A percentile compares a stretch with the other conserved stretches of the same genome.
These are phyloP conservation scores for Smutsia temminckii DNA, from an alignment of 2,797 vertebrate genomes.

Conservation along the genomic window DNA sequence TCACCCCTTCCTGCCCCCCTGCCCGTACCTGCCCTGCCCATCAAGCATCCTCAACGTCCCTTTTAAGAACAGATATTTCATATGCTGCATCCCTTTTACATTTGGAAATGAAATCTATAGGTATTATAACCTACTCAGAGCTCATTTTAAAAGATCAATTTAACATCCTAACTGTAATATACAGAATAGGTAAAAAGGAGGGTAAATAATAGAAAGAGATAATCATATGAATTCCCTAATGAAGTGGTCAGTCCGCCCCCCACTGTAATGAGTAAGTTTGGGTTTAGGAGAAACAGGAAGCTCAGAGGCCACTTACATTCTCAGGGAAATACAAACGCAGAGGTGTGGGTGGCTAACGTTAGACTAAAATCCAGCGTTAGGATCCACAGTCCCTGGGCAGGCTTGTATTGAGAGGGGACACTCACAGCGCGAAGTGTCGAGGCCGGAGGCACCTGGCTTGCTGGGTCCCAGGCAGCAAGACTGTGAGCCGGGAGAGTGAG, in stretches of 20 bases:
- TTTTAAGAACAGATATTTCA: background rate
- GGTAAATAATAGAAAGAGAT: background rate
- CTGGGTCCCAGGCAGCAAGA: background rate
- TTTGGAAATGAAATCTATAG: no score
- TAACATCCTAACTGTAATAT: background rate
- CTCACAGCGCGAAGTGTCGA: background rate
- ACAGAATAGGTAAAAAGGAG: background rate
- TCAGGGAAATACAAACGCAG: accelerated
- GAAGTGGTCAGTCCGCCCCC: background rate
- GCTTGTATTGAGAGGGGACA: background rate
- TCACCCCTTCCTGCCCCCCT: accelerated
- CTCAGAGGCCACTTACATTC: accelerated
- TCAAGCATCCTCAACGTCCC: accelerated
- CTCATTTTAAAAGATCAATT: background rate
- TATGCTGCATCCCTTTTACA: background rate
- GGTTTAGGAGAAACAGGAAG: background rate
- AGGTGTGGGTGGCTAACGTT: accelerated
- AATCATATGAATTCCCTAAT: background rate
- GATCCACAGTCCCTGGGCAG: background rate
- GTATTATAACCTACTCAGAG: no score
- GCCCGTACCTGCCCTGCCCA: background rate
- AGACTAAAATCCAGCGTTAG: background rate
- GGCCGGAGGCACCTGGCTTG: background rate
- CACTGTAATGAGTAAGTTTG: accelerated
- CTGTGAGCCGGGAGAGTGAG: accelerated